Conservation (phyloP, 1,140 invertebrate genomes). For the Zaprionus inermis region DNA sequence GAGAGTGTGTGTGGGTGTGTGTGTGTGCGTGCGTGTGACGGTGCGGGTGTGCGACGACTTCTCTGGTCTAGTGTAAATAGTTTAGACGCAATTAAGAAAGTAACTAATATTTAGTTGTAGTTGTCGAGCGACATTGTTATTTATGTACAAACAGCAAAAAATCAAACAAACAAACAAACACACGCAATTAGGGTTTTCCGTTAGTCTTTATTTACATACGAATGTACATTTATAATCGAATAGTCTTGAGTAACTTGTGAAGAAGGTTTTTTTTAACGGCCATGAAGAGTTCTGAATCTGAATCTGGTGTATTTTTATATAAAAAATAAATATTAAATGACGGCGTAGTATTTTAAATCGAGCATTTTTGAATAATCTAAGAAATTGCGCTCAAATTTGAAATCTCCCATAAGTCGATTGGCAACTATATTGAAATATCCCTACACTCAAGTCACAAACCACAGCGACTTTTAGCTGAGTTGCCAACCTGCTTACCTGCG, state of each 20-base stretch:
- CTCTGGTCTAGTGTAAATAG: slow-evolving; percentile 61
- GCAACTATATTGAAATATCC: no score
- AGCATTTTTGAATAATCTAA: no score
- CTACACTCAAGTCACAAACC: no score
- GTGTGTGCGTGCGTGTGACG: slow-evolving; percentile 7
- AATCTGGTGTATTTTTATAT: slow-evolving; percentile 44
- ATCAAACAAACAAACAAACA: slow-evolving; percentile 13
- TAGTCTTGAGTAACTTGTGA: slow-evolving; percentile 15
- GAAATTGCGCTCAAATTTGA: no score
- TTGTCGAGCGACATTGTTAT: slow-evolving; percentile 71
- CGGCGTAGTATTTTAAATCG: no score
- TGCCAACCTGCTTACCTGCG: no score
- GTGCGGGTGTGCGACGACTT: slow-evolving; percentile 16
- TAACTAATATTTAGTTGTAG: slow-evolving; percentile 81
- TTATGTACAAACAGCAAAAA: slow-evolving; percentile 54
- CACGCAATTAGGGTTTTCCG: slow-evolving; percentile 23
- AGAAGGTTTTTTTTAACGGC: slow-evolving; percentile 32
- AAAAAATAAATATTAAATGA: not conserved
- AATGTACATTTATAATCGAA: slow-evolving; percentile 8
- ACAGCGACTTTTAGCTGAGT: no score
- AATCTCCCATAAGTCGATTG: no score
- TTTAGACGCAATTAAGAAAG: slow-evolving; percentile 43
- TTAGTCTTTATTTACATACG: slow-evolving; percentile 21
- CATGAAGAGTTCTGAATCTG: slow-evolving; percentile 44
- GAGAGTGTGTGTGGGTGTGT: not conserved